phyloP scores from a whole-genome alignment of 2,797 vertebrate species.

The Neosilurus hyrtlii region DNA sequence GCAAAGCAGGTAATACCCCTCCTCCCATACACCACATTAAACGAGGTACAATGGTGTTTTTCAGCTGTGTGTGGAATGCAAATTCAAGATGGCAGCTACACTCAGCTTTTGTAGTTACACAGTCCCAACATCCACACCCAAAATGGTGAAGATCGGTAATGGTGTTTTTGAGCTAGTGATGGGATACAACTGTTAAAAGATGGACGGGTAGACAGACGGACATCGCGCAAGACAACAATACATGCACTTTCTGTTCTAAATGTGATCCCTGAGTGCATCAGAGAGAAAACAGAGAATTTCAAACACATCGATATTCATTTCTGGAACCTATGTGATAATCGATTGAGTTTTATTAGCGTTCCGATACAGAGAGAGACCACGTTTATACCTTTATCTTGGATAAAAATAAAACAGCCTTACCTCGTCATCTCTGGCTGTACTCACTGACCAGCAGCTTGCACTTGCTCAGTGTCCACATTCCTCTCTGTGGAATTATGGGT shows the following conservation, averaged over 20 bases:
- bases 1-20: no score
- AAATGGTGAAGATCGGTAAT: no score
- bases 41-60: no score
- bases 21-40: no score
- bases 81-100: no score
- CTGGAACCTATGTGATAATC: background rate
- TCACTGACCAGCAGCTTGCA: slow-evolving; percentile 68
- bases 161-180: no score
- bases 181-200: no score
- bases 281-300: background rate
- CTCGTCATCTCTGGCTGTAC: slow-evolving; percentile 60
- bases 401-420: background rate
- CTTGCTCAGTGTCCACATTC: slow-evolving; percentile 54
- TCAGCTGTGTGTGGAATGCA: no score
- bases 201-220: no score
- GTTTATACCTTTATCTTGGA: background rate
- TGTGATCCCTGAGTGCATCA: background rate
- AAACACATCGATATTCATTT: background rate
- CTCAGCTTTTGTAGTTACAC: no score
- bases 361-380: background rate
- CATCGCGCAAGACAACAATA: no score
- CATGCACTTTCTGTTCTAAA: background rate
- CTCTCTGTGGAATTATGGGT: slow-evolving; percentile 49
- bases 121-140: no score
- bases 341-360: background rate